These are phyloP conservation scores for Pogona vitticeps DNA, from an alignment of 2,113 vertebrate genomes.

Conservation along the genomic window DNA sequence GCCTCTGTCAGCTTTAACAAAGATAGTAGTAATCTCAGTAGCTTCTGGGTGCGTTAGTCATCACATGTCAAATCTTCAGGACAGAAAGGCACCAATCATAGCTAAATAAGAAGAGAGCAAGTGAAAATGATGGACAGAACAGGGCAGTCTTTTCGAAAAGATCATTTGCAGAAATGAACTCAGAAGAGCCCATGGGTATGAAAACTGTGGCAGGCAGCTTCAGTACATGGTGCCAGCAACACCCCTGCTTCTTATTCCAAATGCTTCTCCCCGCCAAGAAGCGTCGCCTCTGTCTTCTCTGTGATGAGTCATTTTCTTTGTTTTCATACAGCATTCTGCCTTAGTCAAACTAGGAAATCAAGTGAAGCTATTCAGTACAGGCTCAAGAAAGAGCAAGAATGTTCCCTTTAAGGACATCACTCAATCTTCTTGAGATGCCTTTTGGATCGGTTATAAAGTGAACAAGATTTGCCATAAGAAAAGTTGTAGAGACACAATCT, in stretches of 20 bases:
- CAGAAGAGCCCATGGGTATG: background rate
- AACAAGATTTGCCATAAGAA: background rate
- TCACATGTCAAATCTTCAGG: background rate
- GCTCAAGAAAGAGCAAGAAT: conserved; percentile 39
- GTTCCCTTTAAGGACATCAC: conserved; percentile 10
- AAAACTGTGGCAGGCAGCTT: conserved; percentile 31
- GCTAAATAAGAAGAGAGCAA: conserved; percentile 6
- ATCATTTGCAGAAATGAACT: conserved; percentile 23
- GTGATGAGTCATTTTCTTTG: conserved; percentile 62
- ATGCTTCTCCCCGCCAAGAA: conserved; percentile 54
- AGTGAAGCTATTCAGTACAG: conserved; percentile 41
- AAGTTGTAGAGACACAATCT: background rate
- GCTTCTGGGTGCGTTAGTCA: background rate
- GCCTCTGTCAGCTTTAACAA: background rate
- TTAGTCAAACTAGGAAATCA: conserved; percentile 26
- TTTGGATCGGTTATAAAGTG: background rate
- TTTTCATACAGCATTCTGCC: conserved; percentile 56
- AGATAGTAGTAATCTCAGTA: background rate
- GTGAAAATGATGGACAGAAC: background rate
- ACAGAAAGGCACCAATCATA: conserved; percentile 11
- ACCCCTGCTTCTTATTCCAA: conserved; percentile 47
- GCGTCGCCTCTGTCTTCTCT: conserved; percentile 48
- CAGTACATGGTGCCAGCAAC: conserved; percentile 26
- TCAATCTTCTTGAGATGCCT: background rate
- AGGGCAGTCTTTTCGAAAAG: background rate